Base-by-base conservation (phyloP, 2,797 vertebrate species). In the Allobates femoralis region DNA sequence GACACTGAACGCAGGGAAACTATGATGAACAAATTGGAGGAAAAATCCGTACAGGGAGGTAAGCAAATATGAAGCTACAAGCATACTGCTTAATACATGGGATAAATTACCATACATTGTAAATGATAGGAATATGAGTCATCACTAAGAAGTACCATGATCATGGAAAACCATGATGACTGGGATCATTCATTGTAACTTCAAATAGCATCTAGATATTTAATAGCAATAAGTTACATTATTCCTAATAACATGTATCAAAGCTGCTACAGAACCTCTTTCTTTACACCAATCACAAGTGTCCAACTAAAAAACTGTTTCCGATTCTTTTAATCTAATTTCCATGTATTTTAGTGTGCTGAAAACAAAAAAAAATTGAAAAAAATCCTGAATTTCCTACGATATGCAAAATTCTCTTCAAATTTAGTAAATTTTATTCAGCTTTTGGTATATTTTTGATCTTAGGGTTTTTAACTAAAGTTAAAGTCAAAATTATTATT, bases 21-120 rank as follows among this genome's bases (percentile, higher is more conserved):
- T 2, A 73, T 92, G 71, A 69, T 94, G 73, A 84, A 79, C 53
- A 83, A 87, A 50, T 64, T 94, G 76, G 85, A 90, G 12, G 89
- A 91, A 83, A 92, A 91, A 66, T 90, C 90, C 60, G 92, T 91
- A 28, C 76, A 86, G 75, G 28, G 0, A 50, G 92, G 93, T 93
- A 71, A 92, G 92, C 3, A 73, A 73, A 23, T 64, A 14, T 28
- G 8, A n/a, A 64, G 1, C 18, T 46, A 19, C 21, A 53, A 28
- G 23, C 50, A 81, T 55, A 8, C 23, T 53, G 26, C 18, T 21
- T 56, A 6, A 56, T 21, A 56, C 21, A 19, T 56, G 55, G 14
- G 1, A 56, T 56, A 19, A 56, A 3, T 19, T 56, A 0, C 4
- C 37, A 18, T 16, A 56, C 16, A 56, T 15, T 8, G 51, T 55